phyloP scores from a whole-genome alignment of 2,888 invertebrate genomes.

The Drosophila longiperda region DNA sequence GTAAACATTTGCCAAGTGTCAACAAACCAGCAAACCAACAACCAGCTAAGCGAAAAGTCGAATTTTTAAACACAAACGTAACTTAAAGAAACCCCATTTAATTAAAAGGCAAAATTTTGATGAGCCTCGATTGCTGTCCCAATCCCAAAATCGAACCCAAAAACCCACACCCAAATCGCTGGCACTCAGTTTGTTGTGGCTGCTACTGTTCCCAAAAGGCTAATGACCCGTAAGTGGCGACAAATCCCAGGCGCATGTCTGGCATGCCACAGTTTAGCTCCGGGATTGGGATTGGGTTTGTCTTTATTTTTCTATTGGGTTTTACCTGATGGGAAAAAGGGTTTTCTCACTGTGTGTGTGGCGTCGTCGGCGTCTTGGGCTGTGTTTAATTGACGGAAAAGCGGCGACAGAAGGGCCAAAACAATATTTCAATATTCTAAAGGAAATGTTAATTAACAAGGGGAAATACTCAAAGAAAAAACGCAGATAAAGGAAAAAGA shows the following conservation, averaged over 20 bases:
- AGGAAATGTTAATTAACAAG: slow-evolving; percentile 48
- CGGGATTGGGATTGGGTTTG: slow-evolving; percentile 9
- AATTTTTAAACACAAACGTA: slow-evolving; percentile 8
- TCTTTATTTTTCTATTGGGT: slow-evolving; percentile 15
- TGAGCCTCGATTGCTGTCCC: slow-evolving; percentile 45
- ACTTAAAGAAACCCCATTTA: slow-evolving; percentile 38
- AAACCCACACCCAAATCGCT: slow-evolving; percentile 6
- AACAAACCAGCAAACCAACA: slow-evolving; percentile 14
- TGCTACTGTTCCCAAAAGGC: slow-evolving; percentile 53
- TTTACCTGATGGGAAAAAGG: slow-evolving; percentile 26
- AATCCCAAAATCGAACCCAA: slow-evolving; percentile 11
- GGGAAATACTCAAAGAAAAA: slow-evolving; percentile 24
- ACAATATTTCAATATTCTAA: slow-evolving; percentile 32
- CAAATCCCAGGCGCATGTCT: slow-evolving; percentile 57
- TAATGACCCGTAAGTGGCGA: slow-evolving; percentile 59
- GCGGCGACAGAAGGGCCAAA: slow-evolving; percentile 43
- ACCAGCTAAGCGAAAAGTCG: slow-evolving; percentile 7
- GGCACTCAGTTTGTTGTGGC: slow-evolving; percentile 1
- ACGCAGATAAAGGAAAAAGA: slow-evolving; percentile 9
- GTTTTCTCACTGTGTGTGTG: not conserved
- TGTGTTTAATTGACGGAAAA: slow-evolving; percentile 58
- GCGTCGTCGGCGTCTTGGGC: slow-evolving; percentile 6
- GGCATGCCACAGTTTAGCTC: slow-evolving; percentile 43
- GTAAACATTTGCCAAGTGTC: slow-evolving; percentile 60
- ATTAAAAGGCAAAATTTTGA: slow-evolving; percentile 68